Evolutionary conservation across 2,113 vertebrate genomes (phyloP).

Genomic region (Trogon melanurus): DNA sequence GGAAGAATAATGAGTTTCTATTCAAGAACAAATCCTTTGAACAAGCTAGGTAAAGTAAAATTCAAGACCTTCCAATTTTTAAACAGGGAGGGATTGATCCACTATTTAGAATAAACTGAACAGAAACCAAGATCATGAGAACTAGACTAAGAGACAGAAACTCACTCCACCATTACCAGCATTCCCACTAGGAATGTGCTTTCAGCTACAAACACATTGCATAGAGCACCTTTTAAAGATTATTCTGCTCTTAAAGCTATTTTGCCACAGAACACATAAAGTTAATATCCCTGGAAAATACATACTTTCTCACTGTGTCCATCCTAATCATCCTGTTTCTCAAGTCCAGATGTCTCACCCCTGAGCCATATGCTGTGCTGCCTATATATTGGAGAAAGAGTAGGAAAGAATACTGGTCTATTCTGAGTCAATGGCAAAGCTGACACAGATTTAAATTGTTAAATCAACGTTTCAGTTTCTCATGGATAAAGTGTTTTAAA

Average conservation of each 20-base stretch:
- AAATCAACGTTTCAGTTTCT: background rate
- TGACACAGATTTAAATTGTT: background rate
- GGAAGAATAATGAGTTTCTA: background rate
- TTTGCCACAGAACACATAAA: background rate
- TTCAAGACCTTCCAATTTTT: background rate
- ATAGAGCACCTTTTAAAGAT: background rate
- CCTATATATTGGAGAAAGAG: background rate
- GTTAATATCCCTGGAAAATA: background rate
- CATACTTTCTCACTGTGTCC: background rate
- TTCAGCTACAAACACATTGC: fast-evolving
- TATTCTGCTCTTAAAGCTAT: background rate
- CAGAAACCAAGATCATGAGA: background rate
- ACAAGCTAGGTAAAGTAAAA: background rate
- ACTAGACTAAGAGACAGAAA: background rate
- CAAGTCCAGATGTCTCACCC: background rate
- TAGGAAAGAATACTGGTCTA: background rate
- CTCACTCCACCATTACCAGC: background rate
- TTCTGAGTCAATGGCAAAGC: background rate
- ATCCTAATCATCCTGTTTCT: background rate
- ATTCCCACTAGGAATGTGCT: background rate
- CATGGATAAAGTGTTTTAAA: background rate
- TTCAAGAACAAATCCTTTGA: background rate
- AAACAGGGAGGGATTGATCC: background rate
- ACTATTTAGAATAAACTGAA: background rate
- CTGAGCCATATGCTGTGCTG: background rate